These are phyloP conservation scores for Pavo muticus DNA, from an alignment of 2,113 vertebrate species.

Conservation along the genomic window DNA sequence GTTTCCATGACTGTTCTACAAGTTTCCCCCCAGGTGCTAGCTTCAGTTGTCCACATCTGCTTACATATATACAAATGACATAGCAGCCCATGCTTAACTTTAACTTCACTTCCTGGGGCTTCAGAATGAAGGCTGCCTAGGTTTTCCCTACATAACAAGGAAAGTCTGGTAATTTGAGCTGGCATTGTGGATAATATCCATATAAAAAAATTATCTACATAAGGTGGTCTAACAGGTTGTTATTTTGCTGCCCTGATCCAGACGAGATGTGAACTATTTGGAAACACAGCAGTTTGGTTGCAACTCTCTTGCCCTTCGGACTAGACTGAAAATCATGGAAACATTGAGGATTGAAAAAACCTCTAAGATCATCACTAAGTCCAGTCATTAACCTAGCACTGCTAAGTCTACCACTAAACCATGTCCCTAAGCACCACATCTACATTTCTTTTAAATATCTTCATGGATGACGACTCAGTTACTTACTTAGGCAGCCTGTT, in stretches of 20 bases:
- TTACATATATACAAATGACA: not conserved
- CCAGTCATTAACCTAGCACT: not conserved
- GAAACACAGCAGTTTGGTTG: not conserved
- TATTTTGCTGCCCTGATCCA: not conserved
- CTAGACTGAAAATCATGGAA: not conserved
- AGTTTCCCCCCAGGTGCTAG: not conserved
- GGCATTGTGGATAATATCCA: not conserved
- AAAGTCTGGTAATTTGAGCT: not conserved
- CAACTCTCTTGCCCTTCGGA: not conserved
- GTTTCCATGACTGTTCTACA: not conserved
- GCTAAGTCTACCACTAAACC: not conserved
- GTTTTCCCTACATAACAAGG: not conserved
- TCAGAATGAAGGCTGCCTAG: not conserved
- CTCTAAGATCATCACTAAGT: not conserved
- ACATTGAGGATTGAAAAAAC: not conserved
- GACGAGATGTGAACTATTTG: not conserved
- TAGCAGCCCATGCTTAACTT: not conserved
- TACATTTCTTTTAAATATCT: not conserved
- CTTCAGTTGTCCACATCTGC: not conserved
- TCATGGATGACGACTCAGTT: not conserved
- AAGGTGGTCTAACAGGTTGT: not conserved
- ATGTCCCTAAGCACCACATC: not conserved
- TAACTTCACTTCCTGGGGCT: not conserved
- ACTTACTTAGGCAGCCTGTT: not conserved
- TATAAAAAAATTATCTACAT: not conserved